Conservation (phyloP, 2,797 vertebrate genomes). For the Galaxias olidus region DNA sequence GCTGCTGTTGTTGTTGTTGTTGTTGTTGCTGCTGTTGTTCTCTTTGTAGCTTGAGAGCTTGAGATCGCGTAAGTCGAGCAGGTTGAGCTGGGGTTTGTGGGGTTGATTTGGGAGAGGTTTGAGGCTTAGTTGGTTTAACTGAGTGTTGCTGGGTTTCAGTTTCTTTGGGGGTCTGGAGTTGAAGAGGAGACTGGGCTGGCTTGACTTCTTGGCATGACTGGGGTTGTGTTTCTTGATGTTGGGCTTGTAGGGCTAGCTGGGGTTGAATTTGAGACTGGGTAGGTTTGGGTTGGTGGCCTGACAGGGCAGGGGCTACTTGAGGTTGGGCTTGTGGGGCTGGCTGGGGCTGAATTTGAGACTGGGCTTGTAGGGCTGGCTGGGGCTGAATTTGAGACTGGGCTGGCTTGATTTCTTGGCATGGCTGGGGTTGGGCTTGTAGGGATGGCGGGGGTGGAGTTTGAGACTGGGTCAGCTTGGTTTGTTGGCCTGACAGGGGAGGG, state of each 20-base stretch:
- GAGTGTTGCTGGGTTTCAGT: background rate
- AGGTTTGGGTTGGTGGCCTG: no score
- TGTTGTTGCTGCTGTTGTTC: constrained; percentile 56
- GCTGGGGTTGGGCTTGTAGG: constrained; percentile 47
- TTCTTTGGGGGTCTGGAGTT: background rate
- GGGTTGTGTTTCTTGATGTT: background rate
- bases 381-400: background rate
- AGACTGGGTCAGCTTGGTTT: background rate
- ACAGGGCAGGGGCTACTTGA: background rate
- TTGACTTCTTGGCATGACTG: background rate
- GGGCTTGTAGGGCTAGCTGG: background rate
- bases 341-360: background rate
- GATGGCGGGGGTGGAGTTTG: constrained; percentile 32
- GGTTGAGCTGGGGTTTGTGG: constrained; percentile 48
- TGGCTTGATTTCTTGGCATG: background rate
- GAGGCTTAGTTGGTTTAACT: constrained; percentile 2
- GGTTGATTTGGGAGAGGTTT: constrained; percentile 32
- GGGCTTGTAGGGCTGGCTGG: background rate
- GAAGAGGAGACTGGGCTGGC: background rate
- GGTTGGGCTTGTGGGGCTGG: background rate
- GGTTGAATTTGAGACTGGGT: background rate
- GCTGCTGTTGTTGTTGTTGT: constrained; percentile 43
- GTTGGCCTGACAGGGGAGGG: background rate
- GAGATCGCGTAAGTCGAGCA: constrained; percentile 33
- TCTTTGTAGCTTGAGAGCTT: constrained; percentile 45